Conservation (phyloP, 2,797 vertebrate genomes). For the Malurus leucopterus region DNA sequence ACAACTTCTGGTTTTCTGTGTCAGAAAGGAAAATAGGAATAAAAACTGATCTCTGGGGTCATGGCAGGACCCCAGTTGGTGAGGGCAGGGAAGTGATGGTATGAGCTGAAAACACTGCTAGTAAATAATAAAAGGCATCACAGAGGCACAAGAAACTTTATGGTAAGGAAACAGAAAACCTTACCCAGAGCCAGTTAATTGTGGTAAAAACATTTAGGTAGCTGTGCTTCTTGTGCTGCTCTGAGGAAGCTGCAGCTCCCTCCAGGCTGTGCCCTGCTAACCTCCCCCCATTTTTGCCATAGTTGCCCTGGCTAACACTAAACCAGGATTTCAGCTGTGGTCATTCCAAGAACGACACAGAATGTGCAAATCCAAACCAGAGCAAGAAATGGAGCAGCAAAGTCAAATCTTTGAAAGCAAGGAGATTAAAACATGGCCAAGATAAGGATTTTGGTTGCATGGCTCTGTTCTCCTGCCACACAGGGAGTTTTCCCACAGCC, state of each 20-base stretch:
- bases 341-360: fast-evolving
- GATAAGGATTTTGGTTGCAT: neutral
- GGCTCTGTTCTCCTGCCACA: neutral
- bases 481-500: slow-evolving; percentile 27
- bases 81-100: neutral
- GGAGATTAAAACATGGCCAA: neutral
- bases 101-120: neutral
- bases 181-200: neutral
- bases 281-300: fast-evolving
- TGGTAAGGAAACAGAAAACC: neutral
- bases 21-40: neutral
- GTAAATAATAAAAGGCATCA: neutral
- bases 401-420: neutral
- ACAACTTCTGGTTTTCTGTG: neutral
- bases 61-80: fast-evolving
- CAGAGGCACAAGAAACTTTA: neutral
- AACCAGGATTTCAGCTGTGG: neutral
- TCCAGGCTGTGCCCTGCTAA: neutral
- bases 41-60: neutral
- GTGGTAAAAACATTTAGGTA: neutral
- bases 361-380: neutral
- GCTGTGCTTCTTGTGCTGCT: neutral
- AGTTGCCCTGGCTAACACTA: neutral
- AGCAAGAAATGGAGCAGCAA: neutral
- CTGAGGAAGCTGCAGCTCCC: neutral